Evolutionary conservation across 2,888 invertebrate genomes (phyloP), one percentile per base, ranked within the genome.

Genomic region (Scaptodrosophila latifasciaeformis): DNA sequence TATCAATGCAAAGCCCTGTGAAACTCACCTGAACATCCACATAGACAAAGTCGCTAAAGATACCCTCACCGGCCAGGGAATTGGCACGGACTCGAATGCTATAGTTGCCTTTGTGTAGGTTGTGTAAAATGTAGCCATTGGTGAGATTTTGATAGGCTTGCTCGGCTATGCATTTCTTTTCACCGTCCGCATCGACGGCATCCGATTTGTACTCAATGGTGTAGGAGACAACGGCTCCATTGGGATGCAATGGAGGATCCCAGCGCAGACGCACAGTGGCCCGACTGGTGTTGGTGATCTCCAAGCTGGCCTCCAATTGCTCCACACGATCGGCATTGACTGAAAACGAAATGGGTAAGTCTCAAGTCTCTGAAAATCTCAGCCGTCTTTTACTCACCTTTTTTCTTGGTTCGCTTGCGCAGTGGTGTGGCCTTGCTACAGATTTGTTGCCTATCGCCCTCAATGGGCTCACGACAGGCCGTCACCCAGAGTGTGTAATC

Each of bases 151-250:
- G 85, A 83, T 89, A 92, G 49, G 91, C 89, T 13, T 88, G 87
- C 31, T 90, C 88, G 1, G 92, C 89, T n/a, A 94, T 90, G 84
- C 96, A 96, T 49, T 74, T 88, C 81, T 91, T 92, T 83, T 91
- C 90, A 79, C 89, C 89, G 37, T 90, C 89, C 54, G 92, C 92
- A 19, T 91, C 88, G 47, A 90, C 88, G 6, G 78, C 64, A 45
- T 70, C 62, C n/a, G 61, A 49, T 60, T 89, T 89, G 81, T 93
- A 94, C 65, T 92, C 90, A 48, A 97, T 91, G 60, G 91, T 90
- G 86, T 97, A 98, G 0, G 93, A 92, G 35, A 96, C 90, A 40
- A 97, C 92, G 55, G 93, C 89, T 1, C 98, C 96, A 85, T 99
- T 99, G 0, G 98, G 97, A 60, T 91, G 87, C 17, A 82, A 70